These are phyloP conservation scores for Parapsyche elsis DNA, from an alignment of 1,140 invertebrate species.

Conservation along the genomic window DNA sequence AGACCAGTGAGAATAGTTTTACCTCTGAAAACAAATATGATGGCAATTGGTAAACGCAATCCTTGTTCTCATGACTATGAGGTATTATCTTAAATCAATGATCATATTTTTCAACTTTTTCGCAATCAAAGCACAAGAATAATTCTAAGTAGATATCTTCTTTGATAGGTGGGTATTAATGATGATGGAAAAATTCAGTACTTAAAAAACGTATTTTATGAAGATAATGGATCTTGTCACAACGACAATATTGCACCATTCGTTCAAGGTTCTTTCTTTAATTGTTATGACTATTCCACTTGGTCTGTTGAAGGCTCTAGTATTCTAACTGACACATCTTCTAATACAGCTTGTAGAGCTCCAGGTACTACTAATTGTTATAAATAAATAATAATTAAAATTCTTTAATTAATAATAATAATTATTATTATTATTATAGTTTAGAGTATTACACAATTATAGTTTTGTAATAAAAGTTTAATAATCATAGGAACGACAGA, in stretches of 20 bases:
- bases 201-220: constrained; percentile 69
- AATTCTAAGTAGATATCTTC: neutral
- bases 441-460: neutral
- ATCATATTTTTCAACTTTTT: neutral
- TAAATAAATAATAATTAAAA: no score
- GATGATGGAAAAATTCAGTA: constrained; percentile 75
- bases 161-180: constrained; percentile 69
- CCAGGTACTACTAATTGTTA: constrained; percentile 67
- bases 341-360: constrained; percentile 72
- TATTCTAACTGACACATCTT: constrained; percentile 72
- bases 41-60: constrained; percentile 71
- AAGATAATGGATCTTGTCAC: constrained; percentile 71
- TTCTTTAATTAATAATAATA: neutral
- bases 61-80: constrained; percentile 67
- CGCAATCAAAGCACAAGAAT: neutral
- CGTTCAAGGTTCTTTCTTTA: constrained; percentile 63
- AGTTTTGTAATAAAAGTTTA: no score
- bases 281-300: constrained; percentile 70
- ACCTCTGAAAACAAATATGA: constrained; percentile 75
- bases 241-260: constrained; percentile 68
- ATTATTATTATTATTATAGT: no score
- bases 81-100: constrained; percentile 51
- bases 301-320: constrained; percentile 69
- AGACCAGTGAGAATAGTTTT: constrained; percentile 74
- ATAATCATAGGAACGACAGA: constrained; percentile 67